Base-by-base conservation (phyloP, 2,888 invertebrate genomes). In the Fragum whitleyi region DNA sequence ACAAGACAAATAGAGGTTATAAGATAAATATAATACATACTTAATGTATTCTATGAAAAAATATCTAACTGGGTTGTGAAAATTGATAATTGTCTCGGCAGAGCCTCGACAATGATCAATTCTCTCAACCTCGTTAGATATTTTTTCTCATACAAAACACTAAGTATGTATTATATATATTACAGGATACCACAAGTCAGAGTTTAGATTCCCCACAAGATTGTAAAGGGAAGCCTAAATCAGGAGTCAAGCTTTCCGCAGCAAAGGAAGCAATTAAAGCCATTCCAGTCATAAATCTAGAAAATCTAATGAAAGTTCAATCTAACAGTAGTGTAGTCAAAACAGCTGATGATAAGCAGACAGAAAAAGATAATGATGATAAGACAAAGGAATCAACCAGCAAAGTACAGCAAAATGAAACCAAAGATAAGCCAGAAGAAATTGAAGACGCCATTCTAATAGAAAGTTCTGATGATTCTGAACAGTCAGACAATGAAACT, bases 261-360 rank as follows among this genome's bases (percentile, higher is more conserved):
- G 61, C 61, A 2, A 36, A 21, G 19, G 65, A 65, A 39, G 36
- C 65, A 23, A 39, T 39, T 14, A 42, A 42, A 21, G 21, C 65
- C 11, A 21, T 42, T 23, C 39, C 32, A 42, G n/a, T 19, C 1
- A 23, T 65, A 0, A 65, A 26, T 21, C 19, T 65, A 23, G 65
- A 65, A 42, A 65, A 14, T 23, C n/a, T 65, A 9, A 65, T 65
- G 42, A 65, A 65, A 65, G 26, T 14, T 28, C 32, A 61, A 61
- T 19, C 61, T 32, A 19, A 47, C 19, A 47, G n/a, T 47, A 47
- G 16, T 47, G 47, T 16, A 32, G 32, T n/a, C 14, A 61, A 29
- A 61, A 2, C 26, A 19, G 32, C 1, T 19, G n/a, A 11, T 29
- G 28, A 23, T 28, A 28, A 28, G 19, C 26, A 57, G 26, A 28